These are phyloP conservation scores for Megalopta genalis DNA, from an alignment of 1,140 invertebrate genomes.

Conservation along the genomic window DNA sequence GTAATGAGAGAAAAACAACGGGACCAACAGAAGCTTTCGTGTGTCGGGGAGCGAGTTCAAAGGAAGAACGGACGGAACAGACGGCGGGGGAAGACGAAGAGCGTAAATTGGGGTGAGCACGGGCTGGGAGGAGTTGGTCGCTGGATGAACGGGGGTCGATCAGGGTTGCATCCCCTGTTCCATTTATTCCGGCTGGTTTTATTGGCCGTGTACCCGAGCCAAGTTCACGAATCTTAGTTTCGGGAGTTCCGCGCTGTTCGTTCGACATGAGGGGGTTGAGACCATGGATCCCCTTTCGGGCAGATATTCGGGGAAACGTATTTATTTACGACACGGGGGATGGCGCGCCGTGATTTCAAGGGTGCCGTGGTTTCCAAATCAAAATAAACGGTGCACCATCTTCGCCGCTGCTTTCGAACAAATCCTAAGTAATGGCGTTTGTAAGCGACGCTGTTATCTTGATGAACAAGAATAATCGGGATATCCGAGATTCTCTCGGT, in stretches of 20 bases:
- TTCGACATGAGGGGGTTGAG: background rate
- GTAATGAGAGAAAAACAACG: background rate
- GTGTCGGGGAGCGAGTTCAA: background rate
- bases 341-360: background rate
- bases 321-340: background rate
- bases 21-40: background rate
- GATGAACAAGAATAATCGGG: no score
- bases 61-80: background rate
- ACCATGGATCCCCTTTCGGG: background rate
- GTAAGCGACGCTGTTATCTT: no score
- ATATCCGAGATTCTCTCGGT: no score
- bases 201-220: slow-evolving; percentile 17
- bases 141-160: slow-evolving; percentile 7
- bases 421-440: no score
- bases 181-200: slow-evolving; percentile 18
- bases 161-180: slow-evolving; percentile 12
- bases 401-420: no score
- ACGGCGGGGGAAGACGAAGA: background rate
- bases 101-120: slow-evolving; percentile 22
- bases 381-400: background rate
- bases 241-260: slow-evolving; percentile 1
- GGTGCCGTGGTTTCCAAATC: background rate
- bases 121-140: background rate
- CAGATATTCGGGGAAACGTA: slow-evolving; percentile 3
- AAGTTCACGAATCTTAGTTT: slow-evolving; percentile 24